These are phyloP conservation scores for Psephotus haematonotus DNA, from an alignment of 2,113 vertebrate species.

Conservation along the genomic window DNA sequence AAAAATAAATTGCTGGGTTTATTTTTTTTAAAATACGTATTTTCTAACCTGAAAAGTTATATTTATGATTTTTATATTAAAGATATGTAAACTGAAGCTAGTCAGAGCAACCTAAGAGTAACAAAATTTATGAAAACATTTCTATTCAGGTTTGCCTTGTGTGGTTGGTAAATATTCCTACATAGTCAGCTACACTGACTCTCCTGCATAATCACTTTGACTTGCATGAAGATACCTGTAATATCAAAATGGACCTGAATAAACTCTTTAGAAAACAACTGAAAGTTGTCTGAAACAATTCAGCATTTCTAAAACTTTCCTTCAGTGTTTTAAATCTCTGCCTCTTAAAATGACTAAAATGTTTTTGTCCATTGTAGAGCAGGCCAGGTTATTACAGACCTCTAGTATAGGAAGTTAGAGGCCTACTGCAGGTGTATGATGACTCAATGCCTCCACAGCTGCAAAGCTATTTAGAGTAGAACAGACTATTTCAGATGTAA, in stretches of 20 bases:
- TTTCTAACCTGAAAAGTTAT: not conserved
- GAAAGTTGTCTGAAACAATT: not conserved
- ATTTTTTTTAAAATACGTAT: rapidly evolving
- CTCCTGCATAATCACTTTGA: not conserved
- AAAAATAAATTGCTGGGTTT: rapidly evolving
- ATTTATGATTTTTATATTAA: not conserved
- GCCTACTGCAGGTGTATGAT: not conserved
- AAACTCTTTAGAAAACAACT: not conserved
- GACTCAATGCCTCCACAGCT: not conserved
- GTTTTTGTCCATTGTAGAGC: not conserved
- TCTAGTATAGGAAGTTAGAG: not conserved
- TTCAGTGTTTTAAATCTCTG: not conserved
- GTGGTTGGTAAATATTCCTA: not conserved
- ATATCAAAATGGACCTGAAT: not conserved
- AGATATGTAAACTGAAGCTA: not conserved
- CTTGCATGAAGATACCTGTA: not conserved
- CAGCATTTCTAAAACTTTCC: not conserved
- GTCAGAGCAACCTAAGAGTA: not conserved
- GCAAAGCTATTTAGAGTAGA: not conserved
- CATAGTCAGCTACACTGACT: not conserved
- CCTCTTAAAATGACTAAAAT: not conserved
- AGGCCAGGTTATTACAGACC: not conserved
- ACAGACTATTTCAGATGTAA: not conserved
- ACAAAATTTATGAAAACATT: not conserved
- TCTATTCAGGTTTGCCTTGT: not conserved